phyloP scores from a whole-genome alignment of 2,113 vertebrate species.

The Lampris megalopsis region DNA sequence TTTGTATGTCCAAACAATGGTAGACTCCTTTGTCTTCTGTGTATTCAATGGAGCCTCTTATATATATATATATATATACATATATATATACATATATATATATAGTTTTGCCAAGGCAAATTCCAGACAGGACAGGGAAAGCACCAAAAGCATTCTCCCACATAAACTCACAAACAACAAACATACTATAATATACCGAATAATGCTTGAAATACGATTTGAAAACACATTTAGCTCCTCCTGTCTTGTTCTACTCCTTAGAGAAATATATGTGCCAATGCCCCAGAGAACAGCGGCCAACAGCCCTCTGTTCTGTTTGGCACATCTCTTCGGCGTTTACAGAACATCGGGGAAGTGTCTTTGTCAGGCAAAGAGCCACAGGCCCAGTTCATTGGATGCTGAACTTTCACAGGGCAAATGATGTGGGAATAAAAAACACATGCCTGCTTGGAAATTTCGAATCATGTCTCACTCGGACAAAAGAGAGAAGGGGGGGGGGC shows the following conservation, averaged over 20 bases:
- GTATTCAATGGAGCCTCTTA: no score
- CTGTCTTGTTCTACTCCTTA: slow-evolving; percentile 59
- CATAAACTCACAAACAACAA: slow-evolving; percentile 57
- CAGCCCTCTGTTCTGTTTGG: slow-evolving; percentile 52
- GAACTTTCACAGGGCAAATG: slow-evolving; percentile 37
- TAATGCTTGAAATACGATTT: slow-evolving; percentile 67
- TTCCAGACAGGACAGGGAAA: no score
- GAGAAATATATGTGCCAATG: slow-evolving; percentile 79
- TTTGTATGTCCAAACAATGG: no score
- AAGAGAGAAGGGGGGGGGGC: not conserved
- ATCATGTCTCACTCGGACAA: slow-evolving; percentile 38
- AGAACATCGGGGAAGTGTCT: slow-evolving; percentile 66
- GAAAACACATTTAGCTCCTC: slow-evolving; percentile 65
- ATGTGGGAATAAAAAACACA: slow-evolving; percentile 20
- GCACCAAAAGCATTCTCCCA: not conserved
- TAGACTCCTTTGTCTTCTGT: no score
- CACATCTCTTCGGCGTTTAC: slow-evolving; percentile 79
- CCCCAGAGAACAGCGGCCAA: slow-evolving; percentile 66
- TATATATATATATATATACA: no score
- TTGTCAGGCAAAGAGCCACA: slow-evolving; percentile 61
- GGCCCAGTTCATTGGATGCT: slow-evolving; percentile 67
- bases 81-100: no score
- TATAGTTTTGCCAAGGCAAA: no score
- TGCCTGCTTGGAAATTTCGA: slow-evolving; percentile 46
- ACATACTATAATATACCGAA: slow-evolving; percentile 78